Conservation (phyloP, 2,797 vertebrate species). For the Halcyon chelicuti region DNA sequence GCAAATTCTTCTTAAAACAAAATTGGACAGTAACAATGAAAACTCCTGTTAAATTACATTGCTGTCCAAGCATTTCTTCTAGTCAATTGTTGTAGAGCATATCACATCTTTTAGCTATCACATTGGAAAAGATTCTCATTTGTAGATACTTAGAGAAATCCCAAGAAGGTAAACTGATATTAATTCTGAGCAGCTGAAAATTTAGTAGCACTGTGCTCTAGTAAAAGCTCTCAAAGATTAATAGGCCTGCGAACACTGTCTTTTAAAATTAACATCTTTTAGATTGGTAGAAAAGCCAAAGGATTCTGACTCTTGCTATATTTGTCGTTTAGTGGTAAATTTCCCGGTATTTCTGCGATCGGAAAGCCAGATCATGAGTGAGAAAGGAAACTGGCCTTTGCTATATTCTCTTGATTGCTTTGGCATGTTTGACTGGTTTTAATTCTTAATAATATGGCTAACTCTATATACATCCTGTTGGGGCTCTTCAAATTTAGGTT, state of each 20-base stretch:
- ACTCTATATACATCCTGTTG: not conserved
- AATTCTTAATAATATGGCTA: not conserved
- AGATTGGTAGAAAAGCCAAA: not conserved
- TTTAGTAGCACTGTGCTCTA: not conserved
- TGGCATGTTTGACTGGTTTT: not conserved
- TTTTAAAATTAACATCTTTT: not conserved
- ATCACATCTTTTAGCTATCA: not conserved
- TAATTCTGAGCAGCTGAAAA: not conserved
- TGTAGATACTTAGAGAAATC: not conserved
- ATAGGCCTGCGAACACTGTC: not conserved
- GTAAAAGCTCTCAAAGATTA: not conserved
- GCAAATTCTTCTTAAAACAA: not conserved
- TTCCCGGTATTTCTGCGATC: not conserved
- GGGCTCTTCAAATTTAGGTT: not conserved
- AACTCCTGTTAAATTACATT: not conserved
- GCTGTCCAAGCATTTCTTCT: not conserved
- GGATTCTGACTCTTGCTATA: not conserved
- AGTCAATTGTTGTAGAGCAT: not conserved
- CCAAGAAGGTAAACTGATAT: slow-evolving; percentile 11
- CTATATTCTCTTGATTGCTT: not conserved
- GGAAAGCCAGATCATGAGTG: not conserved
- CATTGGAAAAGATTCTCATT: not conserved
- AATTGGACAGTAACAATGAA: not conserved
- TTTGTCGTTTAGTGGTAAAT: not conserved
- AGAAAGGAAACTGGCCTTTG: not conserved